A percentile compares a stretch with the other conserved stretches of the same genome.
Conservation (phyloP, 1,140 invertebrate species). For the Chironomus tepperi region DNA sequence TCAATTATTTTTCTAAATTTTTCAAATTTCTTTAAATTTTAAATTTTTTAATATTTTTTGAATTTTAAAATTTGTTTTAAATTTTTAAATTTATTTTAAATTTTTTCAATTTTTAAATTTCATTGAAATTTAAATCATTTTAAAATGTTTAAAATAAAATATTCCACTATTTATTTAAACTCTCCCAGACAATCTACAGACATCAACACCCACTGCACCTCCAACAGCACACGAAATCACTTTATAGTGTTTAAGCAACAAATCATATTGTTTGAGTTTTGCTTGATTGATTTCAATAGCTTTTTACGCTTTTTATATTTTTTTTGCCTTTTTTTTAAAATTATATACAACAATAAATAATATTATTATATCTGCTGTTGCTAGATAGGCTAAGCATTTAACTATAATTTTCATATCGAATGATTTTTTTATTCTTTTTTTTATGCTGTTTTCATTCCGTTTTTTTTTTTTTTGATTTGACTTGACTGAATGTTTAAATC, state of each 20-base stretch:
- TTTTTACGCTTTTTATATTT: not conserved
- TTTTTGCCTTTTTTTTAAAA: not conserved
- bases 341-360: too few species aligned
- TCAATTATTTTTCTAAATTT: too few species aligned
- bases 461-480: slow-evolving; percentile 4
- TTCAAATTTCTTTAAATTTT: too few species aligned
- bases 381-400: slow-evolving; percentile 10
- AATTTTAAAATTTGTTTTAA: too few species aligned
- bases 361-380: not conserved
- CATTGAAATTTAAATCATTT: too few species aligned
- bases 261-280: slow-evolving; percentile 19
- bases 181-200: too few species aligned
- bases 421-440: not conserved
- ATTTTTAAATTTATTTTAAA: too few species aligned
- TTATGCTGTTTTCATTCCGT: too few species aligned
- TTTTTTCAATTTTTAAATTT: too few species aligned
- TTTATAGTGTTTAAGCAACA: not conserved
- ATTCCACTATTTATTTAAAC: too few species aligned
- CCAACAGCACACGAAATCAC: not conserved
- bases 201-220: not conserved
- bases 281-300: slow-evolving; percentile 18
- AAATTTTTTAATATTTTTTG: too few species aligned
- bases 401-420: slow-evolving; percentile 14
- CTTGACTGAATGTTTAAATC: slow-evolving; percentile 5
- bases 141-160: too few species aligned